Evolutionary conservation across 2,888 invertebrate genomes (phyloP).

Genomic region (Melipona beecheii): DNA sequence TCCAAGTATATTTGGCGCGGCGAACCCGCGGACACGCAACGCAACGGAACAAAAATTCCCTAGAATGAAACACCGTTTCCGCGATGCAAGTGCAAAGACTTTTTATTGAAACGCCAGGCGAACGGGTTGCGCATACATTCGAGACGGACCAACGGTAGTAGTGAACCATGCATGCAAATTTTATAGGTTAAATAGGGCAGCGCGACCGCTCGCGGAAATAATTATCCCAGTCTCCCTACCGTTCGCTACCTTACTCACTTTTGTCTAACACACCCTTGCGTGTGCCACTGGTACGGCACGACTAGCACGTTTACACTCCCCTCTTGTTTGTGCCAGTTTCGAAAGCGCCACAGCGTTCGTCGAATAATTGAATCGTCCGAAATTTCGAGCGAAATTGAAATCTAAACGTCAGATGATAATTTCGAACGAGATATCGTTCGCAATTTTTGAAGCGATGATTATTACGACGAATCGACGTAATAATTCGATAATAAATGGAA

Average conservation of each 20-base stretch:
- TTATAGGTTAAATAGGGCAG: constrained; percentile 78
- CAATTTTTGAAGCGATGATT: too few relatives aligned
- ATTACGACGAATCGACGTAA: too few relatives aligned
- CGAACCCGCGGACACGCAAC: constrained; percentile 21
- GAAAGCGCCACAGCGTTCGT: neutral
- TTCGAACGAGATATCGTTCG: neutral
- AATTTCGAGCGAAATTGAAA: neutral
- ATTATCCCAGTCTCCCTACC: constrained; percentile 75
- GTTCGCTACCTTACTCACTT: constrained; percentile 72
- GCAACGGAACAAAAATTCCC: constrained; percentile 53
- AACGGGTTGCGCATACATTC: constrained; percentile 43
- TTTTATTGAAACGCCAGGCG: constrained; percentile 61
- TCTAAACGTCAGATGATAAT: neutral
- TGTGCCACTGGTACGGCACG: neutral
- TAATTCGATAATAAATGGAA: too few relatives aligned
- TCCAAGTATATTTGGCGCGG: constrained; percentile 20
- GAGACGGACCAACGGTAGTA: constrained; percentile 23
- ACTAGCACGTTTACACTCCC: constrained; percentile 14
- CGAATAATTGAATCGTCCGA: neutral
- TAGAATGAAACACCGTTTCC: constrained; percentile 35
- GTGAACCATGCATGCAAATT: constrained; percentile 74
- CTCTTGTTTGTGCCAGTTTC: constrained; percentile 27
- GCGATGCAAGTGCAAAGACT: constrained; percentile 58
- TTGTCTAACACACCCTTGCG: constrained; percentile 43
- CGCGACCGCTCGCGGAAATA: constrained; percentile 75